phyloP scores from a whole-genome alignment of 2,888 invertebrate genomes.

The Lithosia quadra region DNA sequence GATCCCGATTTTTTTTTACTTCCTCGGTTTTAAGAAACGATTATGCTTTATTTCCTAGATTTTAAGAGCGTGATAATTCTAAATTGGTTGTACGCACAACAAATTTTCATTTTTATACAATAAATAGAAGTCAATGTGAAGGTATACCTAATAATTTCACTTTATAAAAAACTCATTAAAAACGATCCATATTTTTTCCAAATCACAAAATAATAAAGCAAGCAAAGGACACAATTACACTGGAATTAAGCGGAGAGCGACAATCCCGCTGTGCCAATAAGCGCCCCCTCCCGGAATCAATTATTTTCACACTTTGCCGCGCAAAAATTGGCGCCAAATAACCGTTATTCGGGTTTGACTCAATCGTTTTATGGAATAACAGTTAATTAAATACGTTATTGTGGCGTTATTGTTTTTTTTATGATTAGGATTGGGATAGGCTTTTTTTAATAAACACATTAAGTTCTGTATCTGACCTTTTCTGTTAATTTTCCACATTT shows the following conservation, averaged over 20 bases:
- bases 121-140: no score
- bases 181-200: not conserved
- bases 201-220: constrained; percentile 36
- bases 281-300: constrained; percentile 69
- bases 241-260: constrained; percentile 46
- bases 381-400: constrained; percentile 66
- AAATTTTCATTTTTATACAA: no score
- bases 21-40: no score
- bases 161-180: constrained; percentile 4
- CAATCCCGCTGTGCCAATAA: constrained; percentile 43
- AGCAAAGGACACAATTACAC: constrained; percentile 39
- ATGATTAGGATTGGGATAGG: not conserved
- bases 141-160: no score
- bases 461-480: no score
- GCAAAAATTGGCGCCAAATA: constrained; percentile 73
- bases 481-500: no score
- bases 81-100: no score
- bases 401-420: constrained; percentile 14
- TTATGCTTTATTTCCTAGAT: no score
- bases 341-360: constrained; percentile 44
- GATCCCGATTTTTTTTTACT: no score
- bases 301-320: constrained; percentile 79
- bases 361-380: constrained; percentile 55
- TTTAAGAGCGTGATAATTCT: no score
- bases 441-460: not conserved